phyloP scores from a whole-genome alignment of 1,140 invertebrate genomes.

The Planococcus citri region DNA sequence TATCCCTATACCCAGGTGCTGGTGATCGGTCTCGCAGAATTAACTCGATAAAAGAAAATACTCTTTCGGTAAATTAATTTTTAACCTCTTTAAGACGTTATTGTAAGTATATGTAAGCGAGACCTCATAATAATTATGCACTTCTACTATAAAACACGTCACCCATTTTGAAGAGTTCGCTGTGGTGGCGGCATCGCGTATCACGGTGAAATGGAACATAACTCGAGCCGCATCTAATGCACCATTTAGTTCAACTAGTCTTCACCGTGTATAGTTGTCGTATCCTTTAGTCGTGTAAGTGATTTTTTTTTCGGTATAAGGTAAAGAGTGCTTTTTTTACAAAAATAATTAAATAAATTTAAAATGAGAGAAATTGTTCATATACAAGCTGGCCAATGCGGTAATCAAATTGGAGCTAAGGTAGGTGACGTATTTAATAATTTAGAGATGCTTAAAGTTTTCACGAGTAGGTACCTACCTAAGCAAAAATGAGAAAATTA shows the following conservation, averaged over 20 bases:
- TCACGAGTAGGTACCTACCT: too few relatives aligned
- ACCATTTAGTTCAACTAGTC: not conserved
- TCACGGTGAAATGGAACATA: too few relatives aligned
- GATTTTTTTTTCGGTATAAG: not conserved
- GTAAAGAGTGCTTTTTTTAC: too few relatives aligned
- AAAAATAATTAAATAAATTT: too few relatives aligned
- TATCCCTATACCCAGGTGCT: too few relatives aligned
- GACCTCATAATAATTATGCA: not conserved
- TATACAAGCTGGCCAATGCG: slow-evolving; percentile 83
- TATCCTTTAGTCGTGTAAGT: not conserved
- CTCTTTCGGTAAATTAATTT: not conserved
- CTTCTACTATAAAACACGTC: not conserved
- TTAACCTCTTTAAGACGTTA: not conserved
- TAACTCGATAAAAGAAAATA: not conserved
- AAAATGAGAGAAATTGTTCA: slow-evolving; percentile 87
- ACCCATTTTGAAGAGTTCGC: not conserved
- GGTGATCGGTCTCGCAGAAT: not conserved
- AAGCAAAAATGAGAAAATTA: too few relatives aligned
- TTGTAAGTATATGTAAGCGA: not conserved
- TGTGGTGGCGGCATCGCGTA: not conserved
- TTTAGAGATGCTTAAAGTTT: too few relatives aligned
- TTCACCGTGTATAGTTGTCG: not conserved
- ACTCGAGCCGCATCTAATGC: not conserved
- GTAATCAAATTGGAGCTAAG: slow-evolving; percentile 89
- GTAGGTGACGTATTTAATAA: too few relatives aligned